A percentile compares a stretch with the other conserved stretches of the same genome.
phyloP scores from a whole-genome alignment of 2,113 vertebrate species.

The Nycticorax nycticorax region DNA sequence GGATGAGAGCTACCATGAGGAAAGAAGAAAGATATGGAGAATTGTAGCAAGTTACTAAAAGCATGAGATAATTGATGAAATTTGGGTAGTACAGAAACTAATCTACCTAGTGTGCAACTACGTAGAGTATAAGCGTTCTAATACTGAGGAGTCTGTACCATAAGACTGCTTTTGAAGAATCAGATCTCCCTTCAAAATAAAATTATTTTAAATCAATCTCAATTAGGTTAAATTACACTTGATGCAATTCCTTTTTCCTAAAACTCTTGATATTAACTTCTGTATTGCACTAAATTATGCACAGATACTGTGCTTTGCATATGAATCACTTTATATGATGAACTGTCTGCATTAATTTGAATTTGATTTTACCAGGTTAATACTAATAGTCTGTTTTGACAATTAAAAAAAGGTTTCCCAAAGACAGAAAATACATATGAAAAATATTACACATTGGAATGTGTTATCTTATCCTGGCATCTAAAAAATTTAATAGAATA shows the following conservation, averaged over 20 bases:
- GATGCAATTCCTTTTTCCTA: constrained; percentile 2
- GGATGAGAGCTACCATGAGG: background rate
- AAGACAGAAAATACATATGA: background rate
- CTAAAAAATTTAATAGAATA: background rate
- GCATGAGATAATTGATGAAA: background rate
- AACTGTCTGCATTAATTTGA: constrained; percentile 63
- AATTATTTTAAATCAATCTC: constrained; percentile 32
- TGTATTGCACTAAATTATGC: constrained; percentile 22
- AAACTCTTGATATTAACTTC: constrained; percentile 21
- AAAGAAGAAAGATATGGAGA: background rate
- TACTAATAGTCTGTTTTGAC: constrained; percentile 57
- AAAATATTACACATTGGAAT: background rate
- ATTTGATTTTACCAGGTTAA: constrained; percentile 44
- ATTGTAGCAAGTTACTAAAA: background rate
- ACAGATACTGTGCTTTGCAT: constrained; percentile 40
- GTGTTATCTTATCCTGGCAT: background rate
- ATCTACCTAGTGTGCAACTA: background rate
- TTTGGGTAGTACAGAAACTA: background rate
- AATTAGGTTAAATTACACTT: constrained; percentile 39
- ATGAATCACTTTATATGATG: constrained; percentile 32
- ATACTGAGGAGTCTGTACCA: background rate
- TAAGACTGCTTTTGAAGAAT: background rate
- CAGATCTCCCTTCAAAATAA: constrained; percentile 1
- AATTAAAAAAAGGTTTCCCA: background rate
- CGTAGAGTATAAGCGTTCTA: background rate